Evolutionary conservation across 1,140 invertebrate species (phyloP), one percentile per base, ranked within the genome.

Genomic region (Camponotus floridanus): DNA sequence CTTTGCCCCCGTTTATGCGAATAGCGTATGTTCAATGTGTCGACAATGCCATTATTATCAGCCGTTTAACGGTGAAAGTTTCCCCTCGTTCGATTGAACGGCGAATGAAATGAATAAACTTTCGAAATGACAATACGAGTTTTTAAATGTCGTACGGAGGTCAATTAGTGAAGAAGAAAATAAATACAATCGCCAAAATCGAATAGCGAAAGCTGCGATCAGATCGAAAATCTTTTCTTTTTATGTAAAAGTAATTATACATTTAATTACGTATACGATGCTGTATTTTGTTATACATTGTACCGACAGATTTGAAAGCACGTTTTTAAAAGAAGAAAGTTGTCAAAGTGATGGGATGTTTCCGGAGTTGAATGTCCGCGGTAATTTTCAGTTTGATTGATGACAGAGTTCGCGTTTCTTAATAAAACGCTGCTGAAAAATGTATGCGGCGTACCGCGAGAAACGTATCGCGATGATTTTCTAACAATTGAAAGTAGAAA

Each of bases 401-500:
- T 48, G 36, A 59, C 21, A 33, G 51, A 70, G 36, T 21, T 55
- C 51, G 18, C 26, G 11, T 59, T 81, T 57, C 36, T 45, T 33
- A 45, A 59, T 33, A 26, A 26, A 62, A 61, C 39, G 55, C 26
- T 2, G 36, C 8, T 62, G 79, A 62, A 74, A 74, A 85, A 79
- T 68, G 51, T 31, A 79, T 59, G 83, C 48, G 48, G 71, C 36
- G 33, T 78, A 79, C 26, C 57, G 31, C 81, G 42, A n/a, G 33
- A 64, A 15, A 76, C 42, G 61, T 51, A 76, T 65, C 61, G 39
- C 76, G 51, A 39, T 57, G 76, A 86, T 88, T 92, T 92, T 93
- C 90, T 91, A 92, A 91, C 90, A 87, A 93, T 94, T 88, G 93
- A 94, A 94, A 94, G 93, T 93, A 87, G 87, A 92, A 88, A 92